These are phyloP conservation scores for Alectoris magna DNA, from an alignment of 2,797 vertebrate species.

Conservation along the genomic window DNA sequence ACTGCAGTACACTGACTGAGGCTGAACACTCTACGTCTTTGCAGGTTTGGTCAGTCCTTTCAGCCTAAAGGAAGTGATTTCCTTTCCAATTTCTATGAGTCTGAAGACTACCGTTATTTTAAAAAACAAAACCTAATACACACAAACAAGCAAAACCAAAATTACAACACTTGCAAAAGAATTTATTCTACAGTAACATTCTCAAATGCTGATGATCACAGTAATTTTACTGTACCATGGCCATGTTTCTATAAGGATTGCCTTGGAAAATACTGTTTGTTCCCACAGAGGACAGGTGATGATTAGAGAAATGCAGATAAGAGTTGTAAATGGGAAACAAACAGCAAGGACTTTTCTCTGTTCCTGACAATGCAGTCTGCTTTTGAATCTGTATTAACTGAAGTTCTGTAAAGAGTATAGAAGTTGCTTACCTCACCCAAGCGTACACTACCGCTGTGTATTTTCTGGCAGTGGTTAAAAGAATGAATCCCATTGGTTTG, in stretches of 20 bases:
- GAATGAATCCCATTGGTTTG: not conserved
- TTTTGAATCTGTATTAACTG: not conserved
- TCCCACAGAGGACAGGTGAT: not conserved
- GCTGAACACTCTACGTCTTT: not conserved
- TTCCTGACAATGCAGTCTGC: not conserved
- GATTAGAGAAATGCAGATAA: not conserved
- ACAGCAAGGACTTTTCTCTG: not conserved
- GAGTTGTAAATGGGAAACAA: not conserved
- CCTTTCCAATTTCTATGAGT: not conserved
- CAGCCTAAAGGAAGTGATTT: not conserved
- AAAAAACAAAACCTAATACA: not conserved
- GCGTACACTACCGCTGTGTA: accelerated
- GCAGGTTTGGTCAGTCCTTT: not conserved
- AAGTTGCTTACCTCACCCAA: not conserved
- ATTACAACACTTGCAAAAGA: not conserved
- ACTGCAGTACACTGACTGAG: not conserved
- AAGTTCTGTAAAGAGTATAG: not conserved
- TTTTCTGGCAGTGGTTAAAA: not conserved
- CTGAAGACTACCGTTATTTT: not conserved
- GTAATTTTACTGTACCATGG: not conserved
- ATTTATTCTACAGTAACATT: not conserved
- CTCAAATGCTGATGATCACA: not conserved
- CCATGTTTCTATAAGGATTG: not conserved
- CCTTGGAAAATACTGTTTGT: not conserved
- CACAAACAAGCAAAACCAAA: not conserved